A percentile compares a stretch with the other conserved stretches of the same genome.
Conservation (phyloP, 2,888 invertebrate species). For the Crepidodera aurea region DNA sequence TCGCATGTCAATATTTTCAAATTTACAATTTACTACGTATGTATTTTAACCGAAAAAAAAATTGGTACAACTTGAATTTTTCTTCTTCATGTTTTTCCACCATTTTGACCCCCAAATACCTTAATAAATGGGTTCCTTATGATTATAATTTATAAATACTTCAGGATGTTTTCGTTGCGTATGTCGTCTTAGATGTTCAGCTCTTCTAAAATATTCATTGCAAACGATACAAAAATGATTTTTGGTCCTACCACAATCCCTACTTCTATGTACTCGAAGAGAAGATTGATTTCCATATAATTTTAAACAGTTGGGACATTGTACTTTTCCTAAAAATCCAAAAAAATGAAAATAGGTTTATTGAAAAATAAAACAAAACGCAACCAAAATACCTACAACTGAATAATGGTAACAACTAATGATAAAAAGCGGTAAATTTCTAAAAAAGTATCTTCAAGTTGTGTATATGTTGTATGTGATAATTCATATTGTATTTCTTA, state of each 20-base stretch:
- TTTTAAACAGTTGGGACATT: conserved; percentile 36
- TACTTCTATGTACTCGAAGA: conserved; percentile 29
- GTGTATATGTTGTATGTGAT: conserved; percentile 31
- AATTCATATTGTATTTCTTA: conserved; percentile 43
- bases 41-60: too few relatives aligned
- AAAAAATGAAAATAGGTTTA: not conserved
- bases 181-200: not conserved
- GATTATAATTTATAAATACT: too few relatives aligned
- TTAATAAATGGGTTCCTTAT: too few relatives aligned
- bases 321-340: conserved; percentile 25
- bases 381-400: too few relatives aligned
- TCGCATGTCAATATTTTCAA: too few relatives aligned
- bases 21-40: too few relatives aligned
- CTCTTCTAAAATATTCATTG: not conserved
- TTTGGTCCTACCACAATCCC: conserved; percentile 31
- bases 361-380: not conserved
- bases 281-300: conserved; percentile 35
- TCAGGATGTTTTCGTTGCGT: not conserved
- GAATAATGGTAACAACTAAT: too few relatives aligned
- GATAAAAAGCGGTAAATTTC: too few relatives aligned
- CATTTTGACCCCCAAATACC: too few relatives aligned
- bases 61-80: too few relatives aligned
- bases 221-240: not conserved
- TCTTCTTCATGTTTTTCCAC: too few relatives aligned
- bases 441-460: conserved; percentile 24